Conservation (phyloP, 1,140 invertebrate genomes). For the Colletes latitarsis region DNA sequence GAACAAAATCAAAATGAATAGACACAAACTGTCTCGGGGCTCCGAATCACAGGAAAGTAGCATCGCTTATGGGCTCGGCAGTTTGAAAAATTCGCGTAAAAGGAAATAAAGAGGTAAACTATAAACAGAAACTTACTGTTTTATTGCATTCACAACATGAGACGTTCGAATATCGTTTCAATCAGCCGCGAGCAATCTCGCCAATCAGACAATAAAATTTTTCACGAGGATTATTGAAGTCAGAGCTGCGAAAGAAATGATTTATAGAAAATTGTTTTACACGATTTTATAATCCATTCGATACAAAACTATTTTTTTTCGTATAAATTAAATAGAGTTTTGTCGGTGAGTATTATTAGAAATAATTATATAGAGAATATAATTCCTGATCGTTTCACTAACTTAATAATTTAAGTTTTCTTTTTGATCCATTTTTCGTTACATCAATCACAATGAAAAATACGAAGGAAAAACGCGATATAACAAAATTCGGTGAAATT, state of each 20-base stretch:
- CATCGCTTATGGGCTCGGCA: background rate
- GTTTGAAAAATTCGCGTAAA: background rate
- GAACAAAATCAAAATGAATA: constrained; percentile 71
- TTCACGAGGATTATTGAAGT: constrained; percentile 12
- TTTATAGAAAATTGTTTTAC: constrained; percentile 49
- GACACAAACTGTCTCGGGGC: constrained; percentile 7
- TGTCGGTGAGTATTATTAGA: constrained; percentile 9
- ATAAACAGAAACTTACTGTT: constrained; percentile 9
- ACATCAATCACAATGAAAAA: background rate
- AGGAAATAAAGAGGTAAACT: constrained; percentile 10
- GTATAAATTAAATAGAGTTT: constrained; percentile 57
- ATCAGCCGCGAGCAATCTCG: background rate
- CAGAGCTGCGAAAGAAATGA: constrained; percentile 21
- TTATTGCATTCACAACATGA: constrained; percentile 1
- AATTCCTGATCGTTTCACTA: constrained; percentile 3
- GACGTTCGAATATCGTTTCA: background rate
- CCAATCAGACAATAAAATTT: background rate
- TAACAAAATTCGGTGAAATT: background rate
- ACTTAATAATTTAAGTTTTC: background rate
- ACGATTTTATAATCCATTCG: constrained; percentile 50
- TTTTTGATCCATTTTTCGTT: background rate
- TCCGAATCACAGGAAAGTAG: background rate
- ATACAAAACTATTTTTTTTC: constrained; percentile 51
- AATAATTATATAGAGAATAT: constrained; percentile 44
- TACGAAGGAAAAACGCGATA: background rate